These are phyloP conservation scores for Neomonachus schauinslandi DNA, from an alignment of 2,113 vertebrate species.

Conservation along the genomic window DNA sequence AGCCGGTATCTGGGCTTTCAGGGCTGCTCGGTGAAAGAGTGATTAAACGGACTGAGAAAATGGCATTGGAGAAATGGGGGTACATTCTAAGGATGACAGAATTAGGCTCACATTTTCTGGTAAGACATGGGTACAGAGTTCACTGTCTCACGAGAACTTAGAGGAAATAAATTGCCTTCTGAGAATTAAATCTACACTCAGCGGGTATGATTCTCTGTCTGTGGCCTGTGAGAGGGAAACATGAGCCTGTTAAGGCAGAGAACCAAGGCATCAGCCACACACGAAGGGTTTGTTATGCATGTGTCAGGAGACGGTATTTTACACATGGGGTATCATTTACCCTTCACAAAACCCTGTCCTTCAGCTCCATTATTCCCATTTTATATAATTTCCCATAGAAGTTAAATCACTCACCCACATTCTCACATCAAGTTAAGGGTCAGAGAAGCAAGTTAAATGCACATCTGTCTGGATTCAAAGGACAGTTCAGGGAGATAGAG, in stretches of 20 bases:
- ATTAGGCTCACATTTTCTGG: neutral
- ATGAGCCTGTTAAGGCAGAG: neutral
- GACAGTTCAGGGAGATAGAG: neutral
- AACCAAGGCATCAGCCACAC: fast-evolving
- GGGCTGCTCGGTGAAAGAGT: neutral
- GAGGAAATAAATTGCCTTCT: neutral
- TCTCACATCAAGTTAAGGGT: neutral
- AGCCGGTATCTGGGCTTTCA: neutral
- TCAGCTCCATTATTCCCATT: neutral
- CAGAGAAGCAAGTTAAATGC: neutral
- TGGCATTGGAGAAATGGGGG: neutral
- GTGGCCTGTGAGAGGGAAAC: neutral
- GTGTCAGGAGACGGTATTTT: neutral
- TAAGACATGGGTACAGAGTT: neutral
- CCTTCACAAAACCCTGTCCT: no score
- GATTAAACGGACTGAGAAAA: neutral
- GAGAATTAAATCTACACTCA: neutral
- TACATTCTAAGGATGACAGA: neutral
- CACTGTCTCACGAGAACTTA: neutral
- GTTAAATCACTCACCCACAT: neutral
- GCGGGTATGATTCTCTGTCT: neutral
- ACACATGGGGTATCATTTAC: fast-evolving
- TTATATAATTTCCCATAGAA: neutral
- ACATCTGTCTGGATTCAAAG: neutral
- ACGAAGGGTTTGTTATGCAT: neutral